Evolutionary conservation across 2,113 vertebrate genomes (phyloP), one percentile per base, ranked within the genome.

Genomic region (Sphaerodactylus townsendi): DNA sequence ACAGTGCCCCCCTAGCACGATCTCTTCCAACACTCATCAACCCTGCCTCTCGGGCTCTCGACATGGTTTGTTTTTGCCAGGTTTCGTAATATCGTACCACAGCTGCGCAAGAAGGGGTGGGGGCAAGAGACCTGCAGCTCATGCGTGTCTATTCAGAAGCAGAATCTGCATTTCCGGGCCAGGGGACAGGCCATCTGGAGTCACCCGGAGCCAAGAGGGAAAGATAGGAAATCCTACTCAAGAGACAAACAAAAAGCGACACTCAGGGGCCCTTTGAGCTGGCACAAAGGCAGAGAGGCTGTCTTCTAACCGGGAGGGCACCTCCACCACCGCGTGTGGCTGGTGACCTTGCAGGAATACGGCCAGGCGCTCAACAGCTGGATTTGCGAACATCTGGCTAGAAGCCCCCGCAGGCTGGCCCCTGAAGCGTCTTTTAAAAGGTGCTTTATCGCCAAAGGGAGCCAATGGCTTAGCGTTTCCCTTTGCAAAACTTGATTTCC

Each of bases 151-250:
- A 66, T 77, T 77, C 82, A 68, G 73, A 77, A 83, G 82, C 62
- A 41, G 62, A 41, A 66, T 69, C 65, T 7, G 59, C 35, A 68
- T 35, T 77, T 39, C 82, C 46, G 73, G 35, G 46, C 73, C n/a
- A n/a, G n/a, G n/a, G 77, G 82, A 76, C 82, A 53, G 76, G 83
- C 83, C 83, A 78, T 79, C 76, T 77, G 83, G 75, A 79, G 66
- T 19, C 3, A 13, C 35, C 48, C 13, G 5, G 76, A 71, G 74
- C 83, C 83, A 85, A 79, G 75, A 59, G 14, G 33, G 68, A 19
- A 72, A 77, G n/a, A n/a, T n/a, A n/a, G 19, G 56, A 59, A 21
- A 59, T 59, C 4, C 35, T 48, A 71, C 48, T 59, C 11, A 48
- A 62, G 83, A 64, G 28, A 56, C 30, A 19, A 17, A 62, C 9